Conservation (phyloP, 2,113 vertebrate species). For the Cairina moschata region DNA sequence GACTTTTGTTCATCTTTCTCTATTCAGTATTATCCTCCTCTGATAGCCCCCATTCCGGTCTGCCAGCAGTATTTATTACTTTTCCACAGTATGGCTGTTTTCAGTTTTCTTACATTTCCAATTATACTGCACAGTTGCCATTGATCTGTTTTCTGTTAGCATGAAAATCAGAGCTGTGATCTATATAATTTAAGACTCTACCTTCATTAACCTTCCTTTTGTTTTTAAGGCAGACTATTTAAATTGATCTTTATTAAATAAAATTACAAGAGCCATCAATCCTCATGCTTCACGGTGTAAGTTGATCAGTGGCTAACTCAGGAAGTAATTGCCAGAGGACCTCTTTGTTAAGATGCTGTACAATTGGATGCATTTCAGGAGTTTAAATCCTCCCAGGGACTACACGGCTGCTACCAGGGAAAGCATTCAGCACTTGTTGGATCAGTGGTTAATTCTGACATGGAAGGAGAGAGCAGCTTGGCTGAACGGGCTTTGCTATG, state of each 20-base stretch:
- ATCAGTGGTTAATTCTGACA: not conserved
- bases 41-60: conserved; percentile 27
- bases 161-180: conserved; percentile 73
- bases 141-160: conserved; percentile 77
- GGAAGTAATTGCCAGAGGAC: conserved; percentile 62
- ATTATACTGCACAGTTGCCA: conserved; percentile 71
- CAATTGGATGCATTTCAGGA: conserved; percentile 22
- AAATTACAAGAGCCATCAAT: conserved; percentile 72
- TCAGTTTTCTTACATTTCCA: conserved; percentile 76
- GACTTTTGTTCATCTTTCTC: conserved; percentile 46
- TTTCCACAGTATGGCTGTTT: conserved; percentile 63
- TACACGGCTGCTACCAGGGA: not conserved
- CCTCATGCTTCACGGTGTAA: conserved; percentile 51
- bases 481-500: not conserved
- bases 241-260: conserved; percentile 76
- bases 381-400: not conserved
- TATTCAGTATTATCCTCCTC: conserved; percentile 25
- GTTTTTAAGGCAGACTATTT: conserved; percentile 74
- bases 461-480: not conserved
- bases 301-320: conserved; percentile 60
- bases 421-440: not conserved
- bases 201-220: conserved; percentile 76
- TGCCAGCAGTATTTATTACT: conserved; percentile 70
- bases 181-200: conserved; percentile 75
- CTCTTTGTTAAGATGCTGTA: conserved; percentile 48